These are phyloP conservation scores for Penelope pileata DNA, from an alignment of 2,113 vertebrate genomes.

Conservation along the genomic window DNA sequence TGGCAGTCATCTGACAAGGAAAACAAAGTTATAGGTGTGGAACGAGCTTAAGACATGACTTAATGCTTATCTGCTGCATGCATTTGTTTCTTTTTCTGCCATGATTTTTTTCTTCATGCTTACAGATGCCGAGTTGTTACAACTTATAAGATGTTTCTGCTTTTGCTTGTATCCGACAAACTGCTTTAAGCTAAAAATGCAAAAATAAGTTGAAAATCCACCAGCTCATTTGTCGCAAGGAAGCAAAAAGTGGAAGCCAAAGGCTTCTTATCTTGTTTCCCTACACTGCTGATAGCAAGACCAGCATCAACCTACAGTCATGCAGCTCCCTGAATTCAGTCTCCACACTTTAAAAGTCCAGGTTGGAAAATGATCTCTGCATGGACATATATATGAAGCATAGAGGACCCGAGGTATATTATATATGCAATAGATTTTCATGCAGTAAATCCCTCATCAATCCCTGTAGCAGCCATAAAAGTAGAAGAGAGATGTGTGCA, in stretches of 20 bases:
- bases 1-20: background rate
- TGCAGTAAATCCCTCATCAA: background rate
- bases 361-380: background rate
- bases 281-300: background rate
- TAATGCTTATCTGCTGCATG: background rate
- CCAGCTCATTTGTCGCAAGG: background rate
- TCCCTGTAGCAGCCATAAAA: background rate
- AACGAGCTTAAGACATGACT: background rate
- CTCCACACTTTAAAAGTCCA: background rate
- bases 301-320: background rate
- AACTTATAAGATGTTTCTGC: background rate
- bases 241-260: background rate
- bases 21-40: background rate
- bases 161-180: background rate
- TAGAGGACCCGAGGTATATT: background rate
- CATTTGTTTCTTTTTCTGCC: background rate
- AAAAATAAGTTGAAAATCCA: slow-evolving; percentile 2
- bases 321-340: background rate
- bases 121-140: background rate
- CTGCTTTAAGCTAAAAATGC: background rate
- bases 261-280: background rate
- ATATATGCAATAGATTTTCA: background rate
- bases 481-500: too few species aligned
- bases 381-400: background rate
- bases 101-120: background rate